phyloP scores from a whole-genome alignment of 2,888 invertebrate species.

The Nasonovia ribisnigri region DNA sequence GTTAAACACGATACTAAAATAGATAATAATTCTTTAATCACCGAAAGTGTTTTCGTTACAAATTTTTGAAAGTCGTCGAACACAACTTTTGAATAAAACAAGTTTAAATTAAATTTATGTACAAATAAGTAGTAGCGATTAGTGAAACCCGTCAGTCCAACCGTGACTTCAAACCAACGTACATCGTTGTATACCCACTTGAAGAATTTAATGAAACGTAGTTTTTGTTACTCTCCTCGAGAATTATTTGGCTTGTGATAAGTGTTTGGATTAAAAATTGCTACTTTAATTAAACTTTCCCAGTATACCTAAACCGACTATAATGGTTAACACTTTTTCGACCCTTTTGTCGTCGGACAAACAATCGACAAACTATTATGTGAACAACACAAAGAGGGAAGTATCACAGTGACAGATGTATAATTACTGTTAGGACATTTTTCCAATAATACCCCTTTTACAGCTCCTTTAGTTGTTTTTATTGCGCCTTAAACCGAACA shows the following conservation, averaged over 20 bases:
- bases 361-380: slow-evolving; percentile 7
- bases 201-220: slow-evolving; percentile 28
- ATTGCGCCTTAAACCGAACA: neutral
- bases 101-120: slow-evolving; percentile 40
- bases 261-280: slow-evolving; percentile 46
- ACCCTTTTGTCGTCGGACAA: slow-evolving; percentile 1
- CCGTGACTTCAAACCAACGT: neutral
- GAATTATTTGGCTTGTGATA: neutral
- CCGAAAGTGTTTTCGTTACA: neutral
- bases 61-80: neutral
- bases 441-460: neutral
- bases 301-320: neutral
- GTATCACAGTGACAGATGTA: neutral
- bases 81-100: neutral
- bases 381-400: neutral
- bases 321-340: neutral
- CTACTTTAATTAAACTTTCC: slow-evolving; percentile 40
- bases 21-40: neutral
- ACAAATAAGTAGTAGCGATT: neutral
- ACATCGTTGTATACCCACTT: neutral
- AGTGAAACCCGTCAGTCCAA: neutral
- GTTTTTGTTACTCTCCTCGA: neutral
- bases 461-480: neutral
- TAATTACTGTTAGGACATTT: neutral
- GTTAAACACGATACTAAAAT: neutral